Evolutionary conservation across 2,797 vertebrate species (phyloP).

Genomic region (Taenioides sp.): DNA sequence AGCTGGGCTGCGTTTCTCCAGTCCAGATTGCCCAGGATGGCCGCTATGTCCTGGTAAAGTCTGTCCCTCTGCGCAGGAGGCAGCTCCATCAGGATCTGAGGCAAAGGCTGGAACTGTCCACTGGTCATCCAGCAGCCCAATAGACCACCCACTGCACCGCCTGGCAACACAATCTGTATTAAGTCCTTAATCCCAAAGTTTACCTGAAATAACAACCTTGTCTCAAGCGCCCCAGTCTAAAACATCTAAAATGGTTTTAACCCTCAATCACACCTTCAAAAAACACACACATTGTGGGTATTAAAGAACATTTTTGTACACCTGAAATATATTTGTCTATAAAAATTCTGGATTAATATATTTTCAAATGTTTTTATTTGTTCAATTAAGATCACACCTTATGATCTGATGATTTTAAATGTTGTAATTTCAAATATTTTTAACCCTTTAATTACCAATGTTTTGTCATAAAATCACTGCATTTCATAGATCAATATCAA

Average conservation of each 20-base stretch:
- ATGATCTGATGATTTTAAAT: no score
- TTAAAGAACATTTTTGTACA: no score
- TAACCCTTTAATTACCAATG: no score
- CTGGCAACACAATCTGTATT: slow-evolving; percentile 55
- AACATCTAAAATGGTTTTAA: neutral
- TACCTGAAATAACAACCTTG: neutral
- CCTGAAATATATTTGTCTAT: no score
- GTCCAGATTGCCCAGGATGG: slow-evolving; percentile 72
- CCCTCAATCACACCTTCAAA: no score
- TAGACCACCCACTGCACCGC: slow-evolving; percentile 82
- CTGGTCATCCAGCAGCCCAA: slow-evolving; percentile 83
- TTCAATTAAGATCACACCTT: no score
- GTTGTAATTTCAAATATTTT: no score
- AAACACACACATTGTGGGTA: no score
- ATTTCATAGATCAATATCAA: no score
- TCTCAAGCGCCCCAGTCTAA: neutral
- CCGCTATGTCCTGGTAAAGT: slow-evolving; percentile 69
- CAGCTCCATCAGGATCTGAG: slow-evolving; percentile 87
- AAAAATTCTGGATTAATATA: no score
- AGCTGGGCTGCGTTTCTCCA: slow-evolving; percentile 83
- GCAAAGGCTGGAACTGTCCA: slow-evolving; percentile 84
- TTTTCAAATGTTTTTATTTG: no score
- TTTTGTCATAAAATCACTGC: no score
- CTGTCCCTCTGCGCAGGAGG: slow-evolving; percentile 76
- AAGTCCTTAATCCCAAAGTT: neutral